Evolutionary conservation across 1,140 invertebrate genomes (phyloP), one percentile per base, ranked within the genome.

Genomic region (Popillia japonica): DNA sequence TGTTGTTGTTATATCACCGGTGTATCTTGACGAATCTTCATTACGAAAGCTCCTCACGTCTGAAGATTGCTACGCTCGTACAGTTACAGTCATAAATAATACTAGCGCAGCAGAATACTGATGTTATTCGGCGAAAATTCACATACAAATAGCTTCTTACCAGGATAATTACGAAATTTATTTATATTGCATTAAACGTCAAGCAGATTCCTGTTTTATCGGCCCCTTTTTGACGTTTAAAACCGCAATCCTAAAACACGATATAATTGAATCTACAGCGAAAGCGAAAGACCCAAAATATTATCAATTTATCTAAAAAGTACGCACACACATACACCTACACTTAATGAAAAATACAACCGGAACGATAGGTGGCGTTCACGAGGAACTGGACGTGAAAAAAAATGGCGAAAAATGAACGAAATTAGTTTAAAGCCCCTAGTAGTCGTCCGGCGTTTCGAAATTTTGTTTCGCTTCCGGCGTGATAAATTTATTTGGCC

Each of bases 41-140:
- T 55, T 55, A 55, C 4, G 11, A 17, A 55, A 55, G 14, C 48
- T 55, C 17, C 48, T 55, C 48, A 55, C 48, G 48, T 55, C 48
- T 17, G 48, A 55, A 55, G 17, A 55, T 55, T 55, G 14, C 14
- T 55, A 17, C 14, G 17, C 14, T 6, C 48, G 48, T 55, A 55
- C 48, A 55, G 48, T 55, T 55, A 55, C 48, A 7, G 14, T 55
- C 48, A 55, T 55, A 55, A 55, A 55, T 55, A 55, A 55, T n/a
- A 17, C 6, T 55, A 17, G 48, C n/a, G 48, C 0, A 34, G 6
- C 17, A 17, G 48, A 55, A 55, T 55, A 55, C 48, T 55, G 48
- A 55, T 55, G 10, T 55, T 55, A 55, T 6, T 14, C 48, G 48
- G 14, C 6, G 3, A 55, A 17, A 17, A 55, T 55, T 55, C 48